These are phyloP conservation scores for Ernsta delagoae DNA, from an alignment of 2,888 invertebrate genomes.

Conservation along the genomic window DNA sequence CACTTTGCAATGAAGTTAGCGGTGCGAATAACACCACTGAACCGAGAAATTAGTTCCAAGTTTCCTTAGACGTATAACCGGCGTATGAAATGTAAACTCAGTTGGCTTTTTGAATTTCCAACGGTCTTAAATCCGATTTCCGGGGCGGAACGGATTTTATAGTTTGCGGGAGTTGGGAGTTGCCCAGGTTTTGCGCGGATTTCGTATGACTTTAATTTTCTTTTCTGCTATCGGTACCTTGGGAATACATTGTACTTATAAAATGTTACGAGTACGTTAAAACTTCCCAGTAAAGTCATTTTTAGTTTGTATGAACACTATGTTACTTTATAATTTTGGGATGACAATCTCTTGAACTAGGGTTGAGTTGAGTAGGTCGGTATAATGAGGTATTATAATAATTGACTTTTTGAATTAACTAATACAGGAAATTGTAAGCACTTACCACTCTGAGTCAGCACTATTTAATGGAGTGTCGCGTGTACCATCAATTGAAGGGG, in stretches of 20 bases:
- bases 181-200: conserved; percentile 12
- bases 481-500: too few species aligned
- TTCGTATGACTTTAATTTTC: conserved; percentile 18
- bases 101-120: conserved; percentile 57
- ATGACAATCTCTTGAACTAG: too few species aligned
- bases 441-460: too few species aligned
- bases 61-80: conserved; percentile 66
- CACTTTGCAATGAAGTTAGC: conserved; percentile 81
- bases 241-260: background rate
- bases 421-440: too few species aligned
- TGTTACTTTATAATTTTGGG: too few species aligned
- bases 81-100: conserved; percentile 64
- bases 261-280: too few species aligned
- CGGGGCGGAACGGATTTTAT: conserved; percentile 33
- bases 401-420: too few species aligned
- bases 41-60: conserved; percentile 80
- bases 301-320: background rate
- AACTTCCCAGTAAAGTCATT: background rate
- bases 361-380: too few species aligned
- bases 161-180: conserved; percentile 37
- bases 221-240: conserved; percentile 10
- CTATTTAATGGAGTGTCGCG: too few species aligned
- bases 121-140: conserved; percentile 40
- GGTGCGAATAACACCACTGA: conserved; percentile 74
- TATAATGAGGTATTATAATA: too few species aligned